Percentiles rank a stretch among this genome's conserved stretches.
Evolutionary conservation across 2,888 invertebrate genomes (phyloP).

Genomic region (Bellardia pandia): DNA sequence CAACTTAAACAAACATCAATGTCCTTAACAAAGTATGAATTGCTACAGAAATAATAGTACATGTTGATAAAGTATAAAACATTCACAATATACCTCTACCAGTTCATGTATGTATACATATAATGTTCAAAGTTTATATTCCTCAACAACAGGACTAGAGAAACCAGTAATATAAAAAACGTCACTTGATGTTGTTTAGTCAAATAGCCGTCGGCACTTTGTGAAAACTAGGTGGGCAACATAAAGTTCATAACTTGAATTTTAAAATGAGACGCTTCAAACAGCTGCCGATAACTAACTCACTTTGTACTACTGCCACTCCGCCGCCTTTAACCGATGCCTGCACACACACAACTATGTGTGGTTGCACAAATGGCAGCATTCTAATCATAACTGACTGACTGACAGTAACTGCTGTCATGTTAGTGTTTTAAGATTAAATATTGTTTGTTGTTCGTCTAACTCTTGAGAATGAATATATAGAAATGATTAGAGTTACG

Average conservation of each 20-base stretch:
- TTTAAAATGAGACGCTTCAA: constrained; percentile 23
- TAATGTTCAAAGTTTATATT: neutral
- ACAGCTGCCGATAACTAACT: constrained; percentile 47
- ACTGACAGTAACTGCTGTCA: constrained; percentile 50
- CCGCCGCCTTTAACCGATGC: neutral
- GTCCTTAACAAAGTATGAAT: neutral
- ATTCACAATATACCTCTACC: neutral
- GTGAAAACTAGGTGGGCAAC: constrained; percentile 29
- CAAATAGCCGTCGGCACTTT: constrained; percentile 60
- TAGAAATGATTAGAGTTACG: neutral
- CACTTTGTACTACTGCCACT: constrained; percentile 1
- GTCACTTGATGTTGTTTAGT: constrained; percentile 44
- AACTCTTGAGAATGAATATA: neutral
- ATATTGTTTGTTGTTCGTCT: constrained; percentile 12
- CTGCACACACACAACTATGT: neutral
- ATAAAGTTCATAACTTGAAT: constrained; percentile 26
- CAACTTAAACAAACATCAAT: neutral
- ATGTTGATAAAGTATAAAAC: neutral
- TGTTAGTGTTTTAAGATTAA: constrained; percentile 54
- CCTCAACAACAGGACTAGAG: neutral
- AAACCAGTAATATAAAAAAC: constrained; percentile 6
- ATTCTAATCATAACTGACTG: constrained; percentile 61
- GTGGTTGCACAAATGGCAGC: neutral
- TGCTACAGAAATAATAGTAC: neutral
- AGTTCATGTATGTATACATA: neutral